phyloP scores from a whole-genome alignment of 2,888 invertebrate species.

The Physocephala rufipes region DNA sequence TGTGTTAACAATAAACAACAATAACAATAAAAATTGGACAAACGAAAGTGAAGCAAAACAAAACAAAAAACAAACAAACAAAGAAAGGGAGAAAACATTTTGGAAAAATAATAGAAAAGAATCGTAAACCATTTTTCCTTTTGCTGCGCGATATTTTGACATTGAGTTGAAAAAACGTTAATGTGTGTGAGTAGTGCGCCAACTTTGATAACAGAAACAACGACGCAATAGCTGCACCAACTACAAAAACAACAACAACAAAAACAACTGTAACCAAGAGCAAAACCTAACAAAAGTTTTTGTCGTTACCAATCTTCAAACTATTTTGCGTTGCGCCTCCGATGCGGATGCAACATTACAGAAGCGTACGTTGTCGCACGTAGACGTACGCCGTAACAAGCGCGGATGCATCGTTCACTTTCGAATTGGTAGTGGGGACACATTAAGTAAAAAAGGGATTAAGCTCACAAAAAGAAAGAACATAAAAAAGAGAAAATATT shows the following conservation, averaged over 20 bases:
- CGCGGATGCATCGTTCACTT: constrained; percentile 56
- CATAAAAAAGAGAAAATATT: too few species aligned
- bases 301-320: constrained; percentile 28
- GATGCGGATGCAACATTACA: constrained; percentile 60
- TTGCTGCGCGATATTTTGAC: constrained; percentile 4
- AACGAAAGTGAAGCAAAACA: too few species aligned
- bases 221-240: constrained; percentile 32
- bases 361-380: constrained; percentile 64
- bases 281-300: constrained; percentile 14
- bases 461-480: neutral
- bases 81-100: neutral
- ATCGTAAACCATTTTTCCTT: constrained; percentile 8
- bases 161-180: constrained; percentile 5
- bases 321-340: constrained; percentile 45
- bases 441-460: constrained; percentile 13
- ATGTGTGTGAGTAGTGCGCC: constrained; percentile 28
- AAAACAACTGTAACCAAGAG: too few species aligned
- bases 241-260: constrained; percentile 22
- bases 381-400: constrained; percentile 58
- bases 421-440: constrained; percentile 38
- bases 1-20: too few species aligned
- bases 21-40: constrained; percentile 20
- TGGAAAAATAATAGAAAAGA: constrained; percentile 11
- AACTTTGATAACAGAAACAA: constrained; percentile 26
- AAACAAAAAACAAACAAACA: too few species aligned